Conservation (phyloP, 2,888 invertebrate species). For the Brachynemurus nebulosus region DNA sequence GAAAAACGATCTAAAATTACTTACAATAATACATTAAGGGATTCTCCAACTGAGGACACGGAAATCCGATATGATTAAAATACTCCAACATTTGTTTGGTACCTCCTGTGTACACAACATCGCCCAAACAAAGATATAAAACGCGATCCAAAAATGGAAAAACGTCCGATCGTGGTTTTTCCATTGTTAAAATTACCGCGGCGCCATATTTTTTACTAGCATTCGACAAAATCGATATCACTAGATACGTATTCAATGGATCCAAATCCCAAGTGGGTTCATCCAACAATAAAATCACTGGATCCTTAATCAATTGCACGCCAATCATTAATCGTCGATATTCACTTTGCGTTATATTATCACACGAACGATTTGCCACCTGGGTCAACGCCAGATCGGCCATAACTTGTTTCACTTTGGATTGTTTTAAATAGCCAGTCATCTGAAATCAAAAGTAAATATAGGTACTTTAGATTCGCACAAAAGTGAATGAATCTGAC, state of each 20-base stretch:
- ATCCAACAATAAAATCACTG: slow-evolving; percentile 77
- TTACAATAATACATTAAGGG: slow-evolving; percentile 95
- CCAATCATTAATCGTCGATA: slow-evolving; percentile 82
- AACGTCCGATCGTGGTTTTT: slow-evolving; percentile 87
- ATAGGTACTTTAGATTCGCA: neutral
- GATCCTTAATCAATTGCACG: slow-evolving; percentile 85
- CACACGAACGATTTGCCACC: slow-evolving; percentile 71
- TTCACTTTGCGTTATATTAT: slow-evolving; percentile 77
- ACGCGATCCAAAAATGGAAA: slow-evolving; percentile 90
- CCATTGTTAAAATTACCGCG: slow-evolving; percentile 81
- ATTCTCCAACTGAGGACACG: slow-evolving; percentile 92
- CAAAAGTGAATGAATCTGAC: neutral
- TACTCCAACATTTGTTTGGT: slow-evolving; percentile 88
- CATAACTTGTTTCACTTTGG: slow-evolving; percentile 82
- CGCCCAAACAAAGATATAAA: slow-evolving; percentile 77
- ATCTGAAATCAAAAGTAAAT: slow-evolving; percentile 34
- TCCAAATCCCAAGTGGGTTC: slow-evolving; percentile 93
- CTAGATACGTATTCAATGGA: slow-evolving; percentile 86
- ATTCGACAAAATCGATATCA: slow-evolving; percentile 86
- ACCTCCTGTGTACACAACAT: slow-evolving; percentile 83
- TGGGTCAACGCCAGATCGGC: slow-evolving; percentile 88
- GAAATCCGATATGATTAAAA: slow-evolving; percentile 89
- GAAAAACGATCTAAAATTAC: slow-evolving; percentile 26
- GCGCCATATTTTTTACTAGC: slow-evolving; percentile 81
- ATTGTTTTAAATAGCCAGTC: slow-evolving; percentile 60